Conservation (phyloP, 1,140 invertebrate species). For the Atta texana region DNA sequence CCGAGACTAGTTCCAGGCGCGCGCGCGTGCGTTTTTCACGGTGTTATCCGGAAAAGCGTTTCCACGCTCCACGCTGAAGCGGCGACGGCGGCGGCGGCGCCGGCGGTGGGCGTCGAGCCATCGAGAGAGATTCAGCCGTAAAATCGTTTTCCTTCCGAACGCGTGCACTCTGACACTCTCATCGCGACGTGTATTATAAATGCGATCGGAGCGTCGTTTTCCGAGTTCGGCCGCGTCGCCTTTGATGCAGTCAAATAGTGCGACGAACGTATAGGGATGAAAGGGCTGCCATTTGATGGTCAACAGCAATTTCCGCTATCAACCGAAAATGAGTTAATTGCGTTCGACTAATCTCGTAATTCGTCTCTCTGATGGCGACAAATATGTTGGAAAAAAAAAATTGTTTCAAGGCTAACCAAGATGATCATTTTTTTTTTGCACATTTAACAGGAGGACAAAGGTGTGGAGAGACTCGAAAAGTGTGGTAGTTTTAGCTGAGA, state of each 20-base stretch:
- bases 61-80: conserved; percentile 19
- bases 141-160: conserved; percentile 50
- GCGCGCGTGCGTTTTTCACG: conserved; percentile 59
- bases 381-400: background rate
- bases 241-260: conserved; percentile 38
- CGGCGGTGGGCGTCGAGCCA: conserved; percentile 11
- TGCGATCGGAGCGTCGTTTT: conserved; percentile 48
- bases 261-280: background rate
- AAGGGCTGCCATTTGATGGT: conserved; percentile 11
- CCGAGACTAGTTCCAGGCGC: conserved; percentile 29
- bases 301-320: conserved; percentile 40
- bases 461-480: too few relatives aligned
- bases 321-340: conserved; percentile 34
- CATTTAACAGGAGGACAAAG: background rate
- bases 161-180: conserved; percentile 47
- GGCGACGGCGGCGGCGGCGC: background rate
- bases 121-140: conserved; percentile 48
- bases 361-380: conserved; percentile 18
- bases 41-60: conserved; percentile 60
- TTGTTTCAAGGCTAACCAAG: background rate
- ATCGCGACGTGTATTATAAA: conserved; percentile 55
- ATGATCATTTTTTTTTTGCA: background rate
- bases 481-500: conserved; percentile 10
- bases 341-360: conserved; percentile 20
- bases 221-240: conserved; percentile 30